These are phyloP conservation scores for Pygocentrus nattereri DNA, from an alignment of 2,797 vertebrate species.

Conservation along the genomic window DNA sequence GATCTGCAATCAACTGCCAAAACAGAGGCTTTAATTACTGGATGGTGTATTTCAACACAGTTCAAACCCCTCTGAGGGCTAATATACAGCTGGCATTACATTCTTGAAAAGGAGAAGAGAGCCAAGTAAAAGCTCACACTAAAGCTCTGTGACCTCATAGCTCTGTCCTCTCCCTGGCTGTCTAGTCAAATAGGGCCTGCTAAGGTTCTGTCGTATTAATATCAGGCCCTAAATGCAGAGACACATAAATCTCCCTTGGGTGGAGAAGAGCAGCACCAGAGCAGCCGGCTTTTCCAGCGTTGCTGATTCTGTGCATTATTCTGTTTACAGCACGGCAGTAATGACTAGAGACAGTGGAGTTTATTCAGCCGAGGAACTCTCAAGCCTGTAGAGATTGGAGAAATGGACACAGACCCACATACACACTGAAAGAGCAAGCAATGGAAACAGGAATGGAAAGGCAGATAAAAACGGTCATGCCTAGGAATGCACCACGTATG, in stretches of 20 bases:
- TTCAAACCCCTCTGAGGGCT: conserved; percentile 35
- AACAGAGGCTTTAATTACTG: conserved; percentile 62
- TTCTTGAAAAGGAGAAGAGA: conserved; percentile 9
- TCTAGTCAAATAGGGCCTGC: conserved; percentile 21
- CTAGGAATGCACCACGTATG: neutral
- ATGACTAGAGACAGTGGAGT: conserved; percentile 61
- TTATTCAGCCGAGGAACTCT: conserved; percentile 60
- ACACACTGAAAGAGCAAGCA: conserved; percentile 23
- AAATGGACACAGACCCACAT: conserved; percentile 32
- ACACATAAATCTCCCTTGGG: conserved; percentile 29
- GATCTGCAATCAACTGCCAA: conserved; percentile 60
- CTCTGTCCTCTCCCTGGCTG: neutral
- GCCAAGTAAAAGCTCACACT: conserved; percentile 13
- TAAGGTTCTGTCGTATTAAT: conserved; percentile 33
- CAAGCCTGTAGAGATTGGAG: conserved; percentile 40
- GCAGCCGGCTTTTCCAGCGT: conserved; percentile 49
- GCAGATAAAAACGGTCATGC: conserved; percentile 1
- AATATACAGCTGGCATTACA: conserved; percentile 58
- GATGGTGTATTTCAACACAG: conserved; percentile 38
- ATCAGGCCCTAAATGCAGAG: conserved; percentile 30
- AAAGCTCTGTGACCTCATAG: conserved; percentile 10
- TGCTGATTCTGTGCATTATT: conserved; percentile 60
- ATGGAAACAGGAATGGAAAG: conserved; percentile 15
- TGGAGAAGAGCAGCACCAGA: conserved; percentile 42
- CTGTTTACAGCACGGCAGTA: conserved; percentile 63